phyloP scores from a whole-genome alignment of 2,113 vertebrate species.

The Gulo gulo region DNA sequence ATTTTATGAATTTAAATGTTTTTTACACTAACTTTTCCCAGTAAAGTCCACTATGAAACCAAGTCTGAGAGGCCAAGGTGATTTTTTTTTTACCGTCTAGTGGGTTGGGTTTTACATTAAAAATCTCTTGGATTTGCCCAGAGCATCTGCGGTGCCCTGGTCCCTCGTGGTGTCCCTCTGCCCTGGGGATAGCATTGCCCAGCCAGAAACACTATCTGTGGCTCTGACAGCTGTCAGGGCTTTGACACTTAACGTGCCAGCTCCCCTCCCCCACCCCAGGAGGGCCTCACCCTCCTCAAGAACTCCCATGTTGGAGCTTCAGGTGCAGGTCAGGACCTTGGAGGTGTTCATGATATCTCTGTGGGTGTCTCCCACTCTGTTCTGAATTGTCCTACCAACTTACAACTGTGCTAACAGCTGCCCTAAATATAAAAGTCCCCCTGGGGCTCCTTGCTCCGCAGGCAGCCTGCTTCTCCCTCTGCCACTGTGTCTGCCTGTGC shows the following conservation, averaged over 20 bases:
- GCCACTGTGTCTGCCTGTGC: too few relatives aligned
- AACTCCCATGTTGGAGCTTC: background rate
- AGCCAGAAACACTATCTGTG: too few relatives aligned
- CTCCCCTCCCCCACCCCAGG: too few relatives aligned
- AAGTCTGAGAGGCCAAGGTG: background rate
- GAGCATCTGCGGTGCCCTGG: background rate
- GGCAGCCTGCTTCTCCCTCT: too few relatives aligned
- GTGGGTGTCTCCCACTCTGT: too few relatives aligned
- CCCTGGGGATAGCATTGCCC: background rate
- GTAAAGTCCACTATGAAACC: constrained; percentile 47
- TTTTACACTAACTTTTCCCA: constrained; percentile 76
- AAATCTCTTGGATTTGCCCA: background rate
- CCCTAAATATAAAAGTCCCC: background rate
- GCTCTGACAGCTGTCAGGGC: background rate
- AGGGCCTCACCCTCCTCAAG: background rate
- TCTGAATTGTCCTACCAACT: background rate
- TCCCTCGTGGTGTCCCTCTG: background rate
- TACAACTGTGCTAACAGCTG: background rate
- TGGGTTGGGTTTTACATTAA: background rate
- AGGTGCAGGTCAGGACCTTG: background rate
- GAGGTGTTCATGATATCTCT: too few relatives aligned
- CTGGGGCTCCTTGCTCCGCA: too few relatives aligned
- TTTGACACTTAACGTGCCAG: background rate
- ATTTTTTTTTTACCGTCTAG: background rate
- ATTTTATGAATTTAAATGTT: constrained; percentile 70